Percentiles rank a stretch among this genome's conserved stretches.
Evolutionary conservation across 2,888 invertebrate species (phyloP).

Genomic region (Rhagonycha fulva): DNA sequence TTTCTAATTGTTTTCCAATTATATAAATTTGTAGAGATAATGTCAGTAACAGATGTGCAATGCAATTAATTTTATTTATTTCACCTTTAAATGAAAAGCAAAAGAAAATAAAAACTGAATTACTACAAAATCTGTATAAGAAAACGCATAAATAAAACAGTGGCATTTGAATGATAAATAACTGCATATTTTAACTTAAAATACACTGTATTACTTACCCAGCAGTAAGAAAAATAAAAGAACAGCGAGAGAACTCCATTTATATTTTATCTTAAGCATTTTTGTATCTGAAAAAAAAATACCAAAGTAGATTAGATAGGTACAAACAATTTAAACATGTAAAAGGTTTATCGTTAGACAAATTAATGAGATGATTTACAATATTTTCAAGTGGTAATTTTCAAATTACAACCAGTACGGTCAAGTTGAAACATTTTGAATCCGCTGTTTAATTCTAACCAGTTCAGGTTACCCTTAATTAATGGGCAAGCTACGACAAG

Average conservation of each 20-base stretch:
- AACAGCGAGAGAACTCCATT: slow-evolving; percentile 23
- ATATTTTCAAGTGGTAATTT: background rate
- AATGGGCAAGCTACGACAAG: too few relatives aligned
- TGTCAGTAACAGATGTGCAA: slow-evolving; percentile 18
- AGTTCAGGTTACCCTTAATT: too few relatives aligned
- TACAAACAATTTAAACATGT: background rate
- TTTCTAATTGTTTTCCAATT: background rate
- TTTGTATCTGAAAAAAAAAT: slow-evolving; percentile 32
- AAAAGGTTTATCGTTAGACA: background rate
- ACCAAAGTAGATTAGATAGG: background rate
- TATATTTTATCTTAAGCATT: slow-evolving; percentile 31
- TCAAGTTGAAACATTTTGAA: too few relatives aligned
- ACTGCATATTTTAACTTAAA: slow-evolving; percentile 25
- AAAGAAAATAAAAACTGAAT: slow-evolving; percentile 8
- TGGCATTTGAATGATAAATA: slow-evolving; percentile 26
- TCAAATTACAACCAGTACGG: too few relatives aligned
- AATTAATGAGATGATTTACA: background rate
- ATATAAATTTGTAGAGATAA: slow-evolving; percentile 5
- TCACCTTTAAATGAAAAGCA: slow-evolving; percentile 2
- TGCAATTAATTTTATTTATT: slow-evolving; percentile 9
- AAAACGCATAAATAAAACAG: slow-evolving; percentile 24
- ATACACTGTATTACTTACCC: slow-evolving; percentile 32
- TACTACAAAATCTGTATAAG: slow-evolving; percentile 17
- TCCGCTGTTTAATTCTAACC: too few relatives aligned
- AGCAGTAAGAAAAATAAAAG: slow-evolving; percentile 29